Evolutionary conservation across 2,888 invertebrate genomes (phyloP).

Genomic region (Drosophila aldrichi): DNA sequence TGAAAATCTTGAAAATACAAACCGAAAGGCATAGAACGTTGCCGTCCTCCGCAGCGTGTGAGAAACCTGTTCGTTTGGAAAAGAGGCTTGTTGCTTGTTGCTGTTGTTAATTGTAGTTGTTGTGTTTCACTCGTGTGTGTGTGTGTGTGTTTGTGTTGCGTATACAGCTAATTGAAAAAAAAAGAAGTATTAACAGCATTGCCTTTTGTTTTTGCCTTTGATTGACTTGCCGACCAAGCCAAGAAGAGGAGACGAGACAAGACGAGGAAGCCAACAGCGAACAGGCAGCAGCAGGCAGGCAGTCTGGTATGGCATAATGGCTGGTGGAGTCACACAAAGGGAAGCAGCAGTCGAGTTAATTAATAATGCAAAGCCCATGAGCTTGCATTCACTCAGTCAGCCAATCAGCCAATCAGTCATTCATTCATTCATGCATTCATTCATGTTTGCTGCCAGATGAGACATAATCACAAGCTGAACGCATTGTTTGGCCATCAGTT

Average conservation of each 20-base stretch:
- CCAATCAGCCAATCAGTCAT: slow-evolving; percentile 44
- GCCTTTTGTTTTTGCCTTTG: slow-evolving; percentile 71
- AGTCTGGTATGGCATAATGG: slow-evolving; percentile 82
- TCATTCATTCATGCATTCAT: slow-evolving; percentile 26
- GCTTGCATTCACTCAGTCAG: slow-evolving; percentile 35
- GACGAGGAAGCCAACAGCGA: slow-evolving; percentile 28
- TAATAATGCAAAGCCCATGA: slow-evolving; percentile 77
- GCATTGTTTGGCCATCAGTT: slow-evolving; percentile 10
- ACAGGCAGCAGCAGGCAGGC: slow-evolving; percentile 56
- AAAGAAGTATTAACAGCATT: slow-evolving; percentile 67
- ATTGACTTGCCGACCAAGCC: slow-evolving; percentile 73
- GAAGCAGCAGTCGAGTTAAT: slow-evolving; percentile 58
- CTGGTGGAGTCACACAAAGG: slow-evolving; percentile 70
- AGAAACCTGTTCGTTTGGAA: slow-evolving; percentile 74
- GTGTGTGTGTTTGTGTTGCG: slow-evolving; percentile 31
- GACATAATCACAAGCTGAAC: slow-evolving; percentile 38
- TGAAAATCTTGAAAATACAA: slow-evolving; percentile 56
- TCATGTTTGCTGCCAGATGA: slow-evolving; percentile 25
- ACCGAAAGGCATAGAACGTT: slow-evolving; percentile 42
- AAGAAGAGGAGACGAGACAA: slow-evolving; percentile 32
- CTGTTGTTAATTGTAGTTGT: slow-evolving; percentile 47
- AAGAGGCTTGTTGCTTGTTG: slow-evolving; percentile 55
- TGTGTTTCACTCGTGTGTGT: slow-evolving; percentile 20
- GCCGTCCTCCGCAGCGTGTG: slow-evolving; percentile 61
- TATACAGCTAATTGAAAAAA: slow-evolving; percentile 72